Evolutionary conservation across 2,888 invertebrate genomes (phyloP).

Genomic region (Lottia scabra): DNA sequence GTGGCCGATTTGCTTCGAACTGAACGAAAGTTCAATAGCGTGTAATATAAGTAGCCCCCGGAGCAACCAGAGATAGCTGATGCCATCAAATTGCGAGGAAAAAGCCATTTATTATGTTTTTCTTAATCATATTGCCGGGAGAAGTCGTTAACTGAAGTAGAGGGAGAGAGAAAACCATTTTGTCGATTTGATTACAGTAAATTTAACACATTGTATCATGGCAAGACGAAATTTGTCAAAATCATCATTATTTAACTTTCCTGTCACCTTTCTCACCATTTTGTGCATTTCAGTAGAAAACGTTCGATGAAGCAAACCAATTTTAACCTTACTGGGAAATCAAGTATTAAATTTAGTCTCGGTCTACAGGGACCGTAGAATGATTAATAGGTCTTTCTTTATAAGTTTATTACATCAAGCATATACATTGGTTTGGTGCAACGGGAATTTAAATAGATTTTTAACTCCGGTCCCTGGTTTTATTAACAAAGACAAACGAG

Average conservation of each 20-base stretch:
- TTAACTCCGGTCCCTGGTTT: too few relatives aligned
- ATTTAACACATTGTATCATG: not conserved
- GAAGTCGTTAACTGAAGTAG: not conserved
- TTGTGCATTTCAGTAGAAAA: not conserved
- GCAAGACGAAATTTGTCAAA: not conserved
- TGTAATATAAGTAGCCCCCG: slow-evolving; percentile 11
- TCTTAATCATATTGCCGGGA: not conserved
- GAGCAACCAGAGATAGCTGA: not conserved
- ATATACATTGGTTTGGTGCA: too few relatives aligned
- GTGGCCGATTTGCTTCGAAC: slow-evolving; percentile 17
- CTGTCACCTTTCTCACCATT: not conserved
- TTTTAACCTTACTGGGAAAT: not conserved
- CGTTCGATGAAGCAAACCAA: not conserved
- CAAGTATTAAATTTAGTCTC: not conserved
- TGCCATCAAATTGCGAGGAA: not conserved
- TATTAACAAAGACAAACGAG: too few relatives aligned
- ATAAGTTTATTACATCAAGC: too few relatives aligned
- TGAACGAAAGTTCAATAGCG: slow-evolving; percentile 20
- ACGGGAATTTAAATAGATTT: too few relatives aligned
- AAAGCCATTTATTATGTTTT: not conserved
- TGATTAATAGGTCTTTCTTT: too few relatives aligned
- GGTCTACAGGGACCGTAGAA: not conserved
- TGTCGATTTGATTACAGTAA: not conserved
- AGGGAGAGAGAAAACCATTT: not conserved
- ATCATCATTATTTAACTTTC: not conserved